Conservation (phyloP, 1,140 invertebrate genomes). For the Helicoverpa armigera region DNA sequence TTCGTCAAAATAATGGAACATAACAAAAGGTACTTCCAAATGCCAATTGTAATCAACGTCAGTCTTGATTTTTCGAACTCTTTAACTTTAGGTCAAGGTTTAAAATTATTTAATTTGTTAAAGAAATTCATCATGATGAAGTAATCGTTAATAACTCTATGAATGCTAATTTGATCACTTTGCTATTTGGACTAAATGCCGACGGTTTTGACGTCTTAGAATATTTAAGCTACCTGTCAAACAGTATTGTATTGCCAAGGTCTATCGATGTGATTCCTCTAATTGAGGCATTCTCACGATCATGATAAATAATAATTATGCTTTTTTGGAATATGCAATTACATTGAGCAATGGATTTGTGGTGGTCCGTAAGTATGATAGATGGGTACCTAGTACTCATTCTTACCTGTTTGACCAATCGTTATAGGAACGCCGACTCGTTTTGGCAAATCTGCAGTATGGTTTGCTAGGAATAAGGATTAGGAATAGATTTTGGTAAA, state of each 20-base stretch:
- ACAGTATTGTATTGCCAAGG: neutral
- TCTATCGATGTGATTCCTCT: neutral
- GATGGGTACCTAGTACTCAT: too few species aligned
- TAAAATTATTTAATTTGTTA: conserved; percentile 11
- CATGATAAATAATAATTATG: too few species aligned
- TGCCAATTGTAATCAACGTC: conserved; percentile 52
- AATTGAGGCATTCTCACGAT: too few species aligned
- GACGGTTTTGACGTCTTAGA: neutral
- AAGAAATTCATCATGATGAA: conserved; percentile 1
- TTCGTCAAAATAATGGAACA: neutral
- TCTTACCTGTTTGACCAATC: too few species aligned
- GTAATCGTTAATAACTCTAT: neutral
- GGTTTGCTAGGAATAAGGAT: too few species aligned
- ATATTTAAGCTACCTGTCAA: neutral
- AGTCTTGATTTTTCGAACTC: conserved; percentile 2
- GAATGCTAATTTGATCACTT: conserved; percentile 17
- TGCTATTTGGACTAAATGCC: conserved; percentile 10
- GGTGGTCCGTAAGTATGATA: too few species aligned
- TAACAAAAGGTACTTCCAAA: conserved; percentile 22
- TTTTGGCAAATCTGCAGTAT: too few species aligned
- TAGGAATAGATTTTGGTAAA: too few species aligned
- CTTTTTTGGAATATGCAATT: too few species aligned
- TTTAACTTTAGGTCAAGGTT: conserved; percentile 7
- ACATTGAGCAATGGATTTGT: too few species aligned
- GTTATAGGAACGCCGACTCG: too few species aligned